phyloP scores from a whole-genome alignment of 1,140 invertebrate species.

The Diuraphis noxia region DNA sequence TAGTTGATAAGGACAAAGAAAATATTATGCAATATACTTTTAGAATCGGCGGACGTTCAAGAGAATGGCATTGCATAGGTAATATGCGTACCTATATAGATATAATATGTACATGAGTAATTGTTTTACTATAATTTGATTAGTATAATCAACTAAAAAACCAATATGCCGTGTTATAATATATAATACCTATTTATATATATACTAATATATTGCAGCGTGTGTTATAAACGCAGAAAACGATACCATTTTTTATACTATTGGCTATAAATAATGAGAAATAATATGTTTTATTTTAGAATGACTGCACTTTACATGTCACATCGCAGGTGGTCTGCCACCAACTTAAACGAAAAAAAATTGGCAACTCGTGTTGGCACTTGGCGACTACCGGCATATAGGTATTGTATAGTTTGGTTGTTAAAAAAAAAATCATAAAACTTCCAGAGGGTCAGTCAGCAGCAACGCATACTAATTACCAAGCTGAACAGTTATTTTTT shows the following conservation, averaged over 20 bases:
- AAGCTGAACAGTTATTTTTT: background rate
- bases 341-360: background rate
- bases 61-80: background rate
- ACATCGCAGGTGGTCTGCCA: background rate
- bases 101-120: background rate
- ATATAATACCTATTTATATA: too few relatives aligned
- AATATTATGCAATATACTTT: background rate
- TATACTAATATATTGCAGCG: background rate
- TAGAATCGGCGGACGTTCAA: background rate
- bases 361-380: background rate
- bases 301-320: background rate
- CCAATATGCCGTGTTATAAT: background rate
- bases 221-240: background rate
- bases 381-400: background rate
- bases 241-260: background rate
- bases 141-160: background rate
- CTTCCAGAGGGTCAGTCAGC: background rate
- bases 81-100: too few relatives aligned
- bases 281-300: background rate
- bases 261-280: background rate
- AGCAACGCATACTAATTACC: background rate
- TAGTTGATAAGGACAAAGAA: background rate
- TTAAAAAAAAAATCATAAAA: background rate
- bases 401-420: background rate
- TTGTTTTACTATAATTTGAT: too few relatives aligned